Evolutionary conservation across 1,140 invertebrate species (phyloP).

Genomic region (Harlomillsia oculata): DNA sequence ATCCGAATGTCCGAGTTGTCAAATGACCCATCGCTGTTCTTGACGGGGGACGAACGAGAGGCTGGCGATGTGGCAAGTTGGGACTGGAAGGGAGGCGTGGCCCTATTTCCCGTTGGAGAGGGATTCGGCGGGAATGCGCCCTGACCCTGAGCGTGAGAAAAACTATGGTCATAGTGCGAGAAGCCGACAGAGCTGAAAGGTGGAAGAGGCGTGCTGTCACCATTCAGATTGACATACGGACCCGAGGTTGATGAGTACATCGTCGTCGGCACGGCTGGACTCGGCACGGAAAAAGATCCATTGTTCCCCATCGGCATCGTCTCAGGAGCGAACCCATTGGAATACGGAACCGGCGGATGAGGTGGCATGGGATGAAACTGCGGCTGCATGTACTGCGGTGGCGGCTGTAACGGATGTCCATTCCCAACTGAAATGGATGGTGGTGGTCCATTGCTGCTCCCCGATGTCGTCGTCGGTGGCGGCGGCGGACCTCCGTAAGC

Average conservation of each 20-base stretch:
- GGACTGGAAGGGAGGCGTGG: slow-evolving; percentile 16
- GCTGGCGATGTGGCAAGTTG: slow-evolving; percentile 4
- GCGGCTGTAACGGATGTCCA: slow-evolving; percentile 19
- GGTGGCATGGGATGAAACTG: slow-evolving; percentile 8
- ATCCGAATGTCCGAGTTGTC: slow-evolving; percentile 17
- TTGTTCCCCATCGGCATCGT: not conserved
- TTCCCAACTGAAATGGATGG: slow-evolving; percentile 6
- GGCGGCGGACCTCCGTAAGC: slow-evolving; percentile 7
- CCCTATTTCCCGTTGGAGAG: slow-evolving; percentile 9
- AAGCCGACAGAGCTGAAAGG: slow-evolving; percentile 29
- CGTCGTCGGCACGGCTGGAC: slow-evolving; percentile 44
- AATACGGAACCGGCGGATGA: slow-evolving; percentile 7
- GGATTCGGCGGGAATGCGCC: slow-evolving; percentile 6
- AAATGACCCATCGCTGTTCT: slow-evolving; percentile 21
- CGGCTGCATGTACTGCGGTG: slow-evolving; percentile 41
- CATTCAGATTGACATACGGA: slow-evolving; percentile 4
- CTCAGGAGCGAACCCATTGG: slow-evolving; percentile 17
- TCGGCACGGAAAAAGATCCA: not conserved
- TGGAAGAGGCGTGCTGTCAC: slow-evolving; percentile 15
- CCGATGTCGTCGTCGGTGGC: slow-evolving; percentile 33
- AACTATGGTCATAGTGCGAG: slow-evolving; percentile 24
- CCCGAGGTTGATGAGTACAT: slow-evolving; percentile 43
- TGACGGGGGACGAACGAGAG: slow-evolving; percentile 10
- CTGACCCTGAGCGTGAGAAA: not conserved
- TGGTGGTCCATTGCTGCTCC: slow-evolving; percentile 22